phyloP scores from a whole-genome alignment of 1,140 invertebrate species.

The Tetraneura akinire region DNA sequence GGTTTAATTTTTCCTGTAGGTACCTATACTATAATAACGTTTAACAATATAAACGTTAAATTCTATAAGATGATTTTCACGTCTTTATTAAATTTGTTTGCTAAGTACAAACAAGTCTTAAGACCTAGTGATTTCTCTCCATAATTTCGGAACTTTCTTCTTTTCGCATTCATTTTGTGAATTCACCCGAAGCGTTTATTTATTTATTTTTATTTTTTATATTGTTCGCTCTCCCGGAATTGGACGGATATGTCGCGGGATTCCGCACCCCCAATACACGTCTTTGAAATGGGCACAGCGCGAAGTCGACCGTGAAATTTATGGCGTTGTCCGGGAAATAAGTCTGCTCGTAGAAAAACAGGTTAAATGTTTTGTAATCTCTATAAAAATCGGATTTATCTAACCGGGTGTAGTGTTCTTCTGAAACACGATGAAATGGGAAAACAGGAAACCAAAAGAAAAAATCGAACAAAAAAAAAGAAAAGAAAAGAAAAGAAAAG shows the following conservation, averaged over 20 bases:
- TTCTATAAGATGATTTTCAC: not conserved
- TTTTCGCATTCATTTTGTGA: constrained; percentile 30
- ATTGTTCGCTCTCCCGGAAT: constrained; percentile 28
- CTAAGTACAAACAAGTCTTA: no score
- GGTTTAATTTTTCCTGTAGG: no score
- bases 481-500: constrained; percentile 14
- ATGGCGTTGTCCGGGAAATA: constrained; percentile 45
- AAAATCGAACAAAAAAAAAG: no score
- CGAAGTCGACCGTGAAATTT: constrained; percentile 47
- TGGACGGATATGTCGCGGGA: constrained; percentile 22
- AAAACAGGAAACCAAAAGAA: constrained; percentile 23
- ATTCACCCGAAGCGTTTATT: constrained; percentile 35
- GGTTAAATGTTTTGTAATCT: constrained; percentile 52
- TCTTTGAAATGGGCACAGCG: constrained; percentile 31
- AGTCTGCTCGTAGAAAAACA: constrained; percentile 50
- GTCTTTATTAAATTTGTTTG: not conserved
- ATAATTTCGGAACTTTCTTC: constrained; percentile 9
- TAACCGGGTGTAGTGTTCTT: constrained; percentile 42
- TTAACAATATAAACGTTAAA: not conserved
- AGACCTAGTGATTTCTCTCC: not conserved
- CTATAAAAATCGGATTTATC: constrained; percentile 51
- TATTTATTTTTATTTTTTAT: constrained; percentile 22
- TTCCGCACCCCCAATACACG: constrained; percentile 26
- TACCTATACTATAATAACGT: no score
- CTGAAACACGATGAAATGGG: not conserved